These are phyloP conservation scores for Sarotherodon lohbergeri DNA, from an alignment of 2,113 vertebrate genomes.

Conservation along the genomic window DNA sequence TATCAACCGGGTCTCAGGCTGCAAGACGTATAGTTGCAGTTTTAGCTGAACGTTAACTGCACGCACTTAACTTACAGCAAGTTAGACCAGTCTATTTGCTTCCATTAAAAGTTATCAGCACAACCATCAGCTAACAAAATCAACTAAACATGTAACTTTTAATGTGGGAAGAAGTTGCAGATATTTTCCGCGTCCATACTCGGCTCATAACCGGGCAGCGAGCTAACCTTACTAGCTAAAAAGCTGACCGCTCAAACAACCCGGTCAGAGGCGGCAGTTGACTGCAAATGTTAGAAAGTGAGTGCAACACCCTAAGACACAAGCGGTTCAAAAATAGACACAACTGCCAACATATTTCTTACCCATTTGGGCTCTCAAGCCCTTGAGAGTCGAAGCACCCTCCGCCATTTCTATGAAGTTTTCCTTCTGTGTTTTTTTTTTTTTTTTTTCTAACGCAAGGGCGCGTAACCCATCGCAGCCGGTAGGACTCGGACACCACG, in stretches of 20 bases:
- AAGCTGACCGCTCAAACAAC: conserved; percentile 13
- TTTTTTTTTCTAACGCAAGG: conserved; percentile 46
- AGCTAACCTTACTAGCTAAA: conserved; percentile 48
- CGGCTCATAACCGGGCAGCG: not conserved
- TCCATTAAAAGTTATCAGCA: fast-evolving
- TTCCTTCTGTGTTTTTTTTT: conserved; percentile 34
- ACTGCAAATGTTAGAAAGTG: not conserved
- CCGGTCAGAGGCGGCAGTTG: not conserved
- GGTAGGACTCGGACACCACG: conserved; percentile 46
- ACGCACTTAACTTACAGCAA: not conserved
- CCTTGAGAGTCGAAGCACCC: conserved; percentile 74
- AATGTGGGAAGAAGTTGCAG: not conserved
- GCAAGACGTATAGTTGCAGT: not conserved
- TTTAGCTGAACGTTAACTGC: not conserved
- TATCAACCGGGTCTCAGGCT: conserved; percentile 9
- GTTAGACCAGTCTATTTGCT: not conserved
- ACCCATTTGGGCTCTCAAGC: conserved; percentile 77
- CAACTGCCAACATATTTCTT: conserved; percentile 8
- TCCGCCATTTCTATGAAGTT: conserved; percentile 80
- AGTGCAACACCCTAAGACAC: not conserved
- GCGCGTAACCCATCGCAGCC: conserved; percentile 54
- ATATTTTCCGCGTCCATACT: conserved; percentile 29
- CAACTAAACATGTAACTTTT: not conserved
- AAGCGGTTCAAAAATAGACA: not conserved
- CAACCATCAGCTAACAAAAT: not conserved